phyloP scores from a whole-genome alignment of 2,113 vertebrate species.

The Sporophila hypoxantha region DNA sequence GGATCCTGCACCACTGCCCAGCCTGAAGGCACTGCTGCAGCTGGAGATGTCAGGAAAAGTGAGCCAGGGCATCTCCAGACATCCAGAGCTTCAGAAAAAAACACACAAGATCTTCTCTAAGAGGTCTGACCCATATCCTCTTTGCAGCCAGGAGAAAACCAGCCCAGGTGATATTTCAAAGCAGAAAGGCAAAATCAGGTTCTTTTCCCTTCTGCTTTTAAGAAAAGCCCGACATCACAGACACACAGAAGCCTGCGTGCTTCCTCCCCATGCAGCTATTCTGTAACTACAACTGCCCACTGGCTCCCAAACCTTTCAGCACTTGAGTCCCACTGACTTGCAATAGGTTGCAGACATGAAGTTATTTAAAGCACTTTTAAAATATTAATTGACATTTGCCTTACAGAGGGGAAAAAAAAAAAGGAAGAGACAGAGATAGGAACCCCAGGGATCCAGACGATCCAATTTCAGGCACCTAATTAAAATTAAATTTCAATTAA shows the following conservation, averaged over 20 bases:
- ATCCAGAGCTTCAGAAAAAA: not conserved
- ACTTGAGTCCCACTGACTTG: not conserved
- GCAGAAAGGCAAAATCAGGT: not conserved
- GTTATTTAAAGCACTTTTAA: slow-evolving; percentile 50
- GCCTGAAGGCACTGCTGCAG: fast-evolving
- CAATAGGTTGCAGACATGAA: not conserved
- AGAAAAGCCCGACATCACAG: not conserved
- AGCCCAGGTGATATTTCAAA: not conserved
- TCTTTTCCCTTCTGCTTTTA: not conserved
- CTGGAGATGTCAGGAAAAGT: not conserved
- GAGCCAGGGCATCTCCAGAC: not conserved
- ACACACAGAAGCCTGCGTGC: not conserved
- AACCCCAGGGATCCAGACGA: slow-evolving; percentile 7
- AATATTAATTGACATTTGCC: slow-evolving; percentile 43
- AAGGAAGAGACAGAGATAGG: not conserved
- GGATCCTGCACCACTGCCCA: not conserved
- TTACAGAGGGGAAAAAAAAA: not conserved
- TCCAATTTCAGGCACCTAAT: slow-evolving; percentile 47
- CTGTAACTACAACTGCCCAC: not conserved
- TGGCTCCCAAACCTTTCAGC: not conserved
- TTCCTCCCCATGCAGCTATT: not conserved
- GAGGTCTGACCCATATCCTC: not conserved
- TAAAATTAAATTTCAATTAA: slow-evolving; percentile 57
- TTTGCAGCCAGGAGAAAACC: not conserved
- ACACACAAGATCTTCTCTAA: fast-evolving